phyloP scores from a whole-genome alignment of 2,888 invertebrate species.

The Caenorhabditis zanzibari region DNA sequence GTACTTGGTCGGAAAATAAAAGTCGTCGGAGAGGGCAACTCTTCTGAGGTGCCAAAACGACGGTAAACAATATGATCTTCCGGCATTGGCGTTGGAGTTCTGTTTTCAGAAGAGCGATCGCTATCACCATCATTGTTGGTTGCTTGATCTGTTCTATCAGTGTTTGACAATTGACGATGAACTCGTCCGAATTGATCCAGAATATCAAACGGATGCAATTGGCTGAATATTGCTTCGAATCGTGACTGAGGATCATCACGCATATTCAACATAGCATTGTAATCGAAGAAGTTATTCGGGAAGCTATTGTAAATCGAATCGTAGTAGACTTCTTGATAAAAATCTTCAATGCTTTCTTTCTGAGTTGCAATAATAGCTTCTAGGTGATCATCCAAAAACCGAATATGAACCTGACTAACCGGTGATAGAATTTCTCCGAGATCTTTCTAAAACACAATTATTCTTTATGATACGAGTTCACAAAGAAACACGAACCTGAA shows the following conservation, averaged over 20 bases:
- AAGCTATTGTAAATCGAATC: slow-evolving; percentile 45
- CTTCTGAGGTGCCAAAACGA: no score
- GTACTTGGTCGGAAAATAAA: no score
- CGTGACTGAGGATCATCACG: slow-evolving; percentile 24
- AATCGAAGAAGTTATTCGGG: slow-evolving; percentile 15
- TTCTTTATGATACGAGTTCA: not conserved
- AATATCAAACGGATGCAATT: slow-evolving; percentile 19
- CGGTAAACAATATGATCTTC: not conserved
- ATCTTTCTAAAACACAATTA: slow-evolving; percentile 10
- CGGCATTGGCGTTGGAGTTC: slow-evolving; percentile 51
- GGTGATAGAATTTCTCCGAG: slow-evolving; percentile 10
- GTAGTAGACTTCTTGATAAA: slow-evolving; percentile 43
- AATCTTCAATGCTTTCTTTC: slow-evolving; percentile 9
- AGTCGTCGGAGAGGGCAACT: no score
- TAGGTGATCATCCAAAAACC: slow-evolving; percentile 43
- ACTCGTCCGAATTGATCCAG: not conserved
- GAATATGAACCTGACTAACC: not conserved
- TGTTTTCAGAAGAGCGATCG: slow-evolving; percentile 30
- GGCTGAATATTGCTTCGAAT: slow-evolving; percentile 28
- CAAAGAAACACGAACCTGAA: slow-evolving; percentile 23
- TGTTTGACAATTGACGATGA: slow-evolving; percentile 10
- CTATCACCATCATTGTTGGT: slow-evolving; percentile 43
- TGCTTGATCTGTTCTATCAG: slow-evolving; percentile 37
- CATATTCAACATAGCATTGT: slow-evolving; percentile 7
- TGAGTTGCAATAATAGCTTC: slow-evolving; percentile 43